These are phyloP conservation scores for Scomber japonicus DNA, from an alignment of 2,113 vertebrate species.

Conservation along the genomic window DNA sequence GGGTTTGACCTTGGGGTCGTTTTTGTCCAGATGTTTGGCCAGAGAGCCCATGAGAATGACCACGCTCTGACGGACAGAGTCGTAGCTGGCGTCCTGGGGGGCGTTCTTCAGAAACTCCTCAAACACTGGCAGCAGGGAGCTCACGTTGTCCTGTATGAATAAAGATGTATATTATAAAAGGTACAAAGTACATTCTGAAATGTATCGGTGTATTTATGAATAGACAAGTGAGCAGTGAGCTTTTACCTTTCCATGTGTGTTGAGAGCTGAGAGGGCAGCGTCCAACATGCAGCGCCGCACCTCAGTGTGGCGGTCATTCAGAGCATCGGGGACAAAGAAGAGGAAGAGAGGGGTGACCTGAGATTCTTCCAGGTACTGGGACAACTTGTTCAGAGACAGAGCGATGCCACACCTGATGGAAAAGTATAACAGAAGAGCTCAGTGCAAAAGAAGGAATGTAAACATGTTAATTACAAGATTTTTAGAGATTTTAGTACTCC, in stretches of 20 bases:
- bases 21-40: constrained; percentile 98
- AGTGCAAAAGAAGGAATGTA: background rate
- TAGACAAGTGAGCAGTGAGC: background rate
- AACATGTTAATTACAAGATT: background rate
- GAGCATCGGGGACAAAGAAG: constrained; percentile 97
- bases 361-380: constrained; percentile 91
- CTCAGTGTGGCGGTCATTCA: constrained; percentile 94
- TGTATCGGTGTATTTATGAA: too few relatives aligned
- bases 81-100: constrained; percentile 96
- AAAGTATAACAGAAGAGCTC: background rate
- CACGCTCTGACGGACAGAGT: constrained; percentile 97
- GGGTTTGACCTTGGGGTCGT: constrained; percentile 97
- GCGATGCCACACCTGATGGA: constrained; percentile 93
- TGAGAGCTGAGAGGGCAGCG: constrained; percentile 94
- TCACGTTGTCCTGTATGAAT: constrained; percentile 92
- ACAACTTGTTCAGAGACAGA: constrained; percentile 94
- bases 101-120: constrained; percentile 97
- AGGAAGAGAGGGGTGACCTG: constrained; percentile 97
- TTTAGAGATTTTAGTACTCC: background rate
- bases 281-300: constrained; percentile 98
- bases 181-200: background rate
- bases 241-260: constrained; percentile 96
- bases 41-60: constrained; percentile 99
- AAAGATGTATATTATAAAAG: background rate
- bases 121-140: constrained; percentile 95